These are phyloP conservation scores for Chloropsis cyanopogon DNA, from an alignment of 2,113 vertebrate species.

Conservation along the genomic window DNA sequence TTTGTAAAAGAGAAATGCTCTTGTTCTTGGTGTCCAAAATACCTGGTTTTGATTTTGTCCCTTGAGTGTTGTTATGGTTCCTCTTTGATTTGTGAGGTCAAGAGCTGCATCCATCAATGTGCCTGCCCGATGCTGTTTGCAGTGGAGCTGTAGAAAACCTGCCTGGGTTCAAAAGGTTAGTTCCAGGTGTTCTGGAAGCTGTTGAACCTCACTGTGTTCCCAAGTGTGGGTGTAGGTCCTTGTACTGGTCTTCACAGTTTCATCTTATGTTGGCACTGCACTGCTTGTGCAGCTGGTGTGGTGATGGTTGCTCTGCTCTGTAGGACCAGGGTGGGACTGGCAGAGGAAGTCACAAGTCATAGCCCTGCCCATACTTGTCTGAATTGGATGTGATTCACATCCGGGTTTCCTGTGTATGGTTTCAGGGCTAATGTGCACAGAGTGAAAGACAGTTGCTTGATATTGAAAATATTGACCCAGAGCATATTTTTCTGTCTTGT, in stretches of 20 bases:
- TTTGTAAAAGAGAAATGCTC: background rate
- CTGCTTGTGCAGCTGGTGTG: background rate
- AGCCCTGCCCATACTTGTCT: background rate
- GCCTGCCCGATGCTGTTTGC: background rate
- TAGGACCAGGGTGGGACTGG: background rate
- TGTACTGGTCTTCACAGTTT: background rate
- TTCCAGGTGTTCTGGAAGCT: background rate
- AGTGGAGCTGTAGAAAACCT: background rate
- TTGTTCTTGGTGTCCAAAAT: background rate
- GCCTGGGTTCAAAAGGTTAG: background rate
- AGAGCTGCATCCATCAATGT: background rate
- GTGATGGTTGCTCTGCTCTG: background rate
- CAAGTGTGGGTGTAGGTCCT: background rate
- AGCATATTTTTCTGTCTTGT: background rate
- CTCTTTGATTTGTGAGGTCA: background rate
- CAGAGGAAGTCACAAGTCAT: background rate
- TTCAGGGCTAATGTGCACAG: background rate
- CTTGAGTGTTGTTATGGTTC: background rate
- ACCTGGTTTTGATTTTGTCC: background rate
- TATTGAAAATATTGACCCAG: background rate
- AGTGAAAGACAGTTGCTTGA: background rate
- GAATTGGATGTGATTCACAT: background rate
- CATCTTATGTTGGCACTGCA: rapidly evolving
- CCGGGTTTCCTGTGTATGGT: background rate
- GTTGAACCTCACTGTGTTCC: background rate